phyloP scores from a whole-genome alignment of 2,797 vertebrate genomes.

The Enteromius paludinosus region DNA sequence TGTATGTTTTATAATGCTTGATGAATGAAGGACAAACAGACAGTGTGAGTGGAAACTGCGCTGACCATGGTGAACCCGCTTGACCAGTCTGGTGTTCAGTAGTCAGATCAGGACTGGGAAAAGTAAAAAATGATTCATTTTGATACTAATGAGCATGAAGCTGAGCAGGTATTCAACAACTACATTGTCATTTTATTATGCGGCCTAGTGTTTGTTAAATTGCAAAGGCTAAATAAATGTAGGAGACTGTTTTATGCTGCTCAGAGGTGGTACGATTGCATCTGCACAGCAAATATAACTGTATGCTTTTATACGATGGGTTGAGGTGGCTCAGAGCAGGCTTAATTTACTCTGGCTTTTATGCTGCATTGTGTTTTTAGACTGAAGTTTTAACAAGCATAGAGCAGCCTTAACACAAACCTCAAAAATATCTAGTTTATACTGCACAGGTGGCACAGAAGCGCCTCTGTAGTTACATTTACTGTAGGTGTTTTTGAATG shows the following conservation, averaged over 20 bases:
- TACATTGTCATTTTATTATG: not conserved
- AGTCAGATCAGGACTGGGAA: not conserved
- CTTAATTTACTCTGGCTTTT: not conserved
- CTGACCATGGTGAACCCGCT: not conserved
- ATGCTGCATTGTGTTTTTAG: not conserved
- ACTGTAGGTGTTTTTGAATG: too few relatives aligned
- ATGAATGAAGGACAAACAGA: conserved; percentile 26
- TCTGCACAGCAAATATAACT: not conserved
- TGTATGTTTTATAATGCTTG: conserved; percentile 17
- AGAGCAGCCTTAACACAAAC: not conserved
- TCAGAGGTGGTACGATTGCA: not conserved
- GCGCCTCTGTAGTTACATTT: not conserved
- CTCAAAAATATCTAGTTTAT: not conserved
- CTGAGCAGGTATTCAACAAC: not conserved
- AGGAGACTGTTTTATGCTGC: not conserved
- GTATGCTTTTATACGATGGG: not conserved
- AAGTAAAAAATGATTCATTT: not conserved
- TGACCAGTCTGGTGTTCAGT: not conserved
- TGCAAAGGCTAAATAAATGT: not conserved
- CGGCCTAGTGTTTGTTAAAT: not conserved
- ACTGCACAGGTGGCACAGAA: not conserved
- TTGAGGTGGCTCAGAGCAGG: not conserved
- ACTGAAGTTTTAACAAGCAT: not conserved
- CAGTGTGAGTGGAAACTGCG: not conserved
- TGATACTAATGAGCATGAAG: not conserved